phyloP scores from a whole-genome alignment of 2,888 invertebrate species.

The Carabus problematicus region DNA sequence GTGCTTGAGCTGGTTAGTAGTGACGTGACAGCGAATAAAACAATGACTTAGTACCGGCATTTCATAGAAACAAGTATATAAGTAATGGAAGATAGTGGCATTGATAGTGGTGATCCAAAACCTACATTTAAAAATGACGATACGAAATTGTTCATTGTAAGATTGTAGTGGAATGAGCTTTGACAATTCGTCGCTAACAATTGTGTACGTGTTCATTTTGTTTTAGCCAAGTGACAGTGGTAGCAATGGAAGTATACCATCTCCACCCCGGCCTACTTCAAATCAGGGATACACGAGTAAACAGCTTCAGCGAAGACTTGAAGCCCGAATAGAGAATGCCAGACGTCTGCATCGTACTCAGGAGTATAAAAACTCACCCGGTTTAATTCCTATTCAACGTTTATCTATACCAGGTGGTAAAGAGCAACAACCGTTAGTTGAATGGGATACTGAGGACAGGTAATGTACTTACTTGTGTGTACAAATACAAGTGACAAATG shows the following conservation, averaged over 20 bases:
- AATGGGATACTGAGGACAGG: slow-evolving; percentile 67
- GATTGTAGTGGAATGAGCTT: neutral
- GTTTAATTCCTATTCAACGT: slow-evolving; percentile 62
- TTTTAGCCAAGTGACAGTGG: slow-evolving; percentile 56
- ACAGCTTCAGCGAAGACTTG: slow-evolving; percentile 56
- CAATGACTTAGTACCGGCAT: slow-evolving; percentile 26
- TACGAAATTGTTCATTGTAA: slow-evolving; percentile 47
- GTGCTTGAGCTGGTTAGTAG: neutral
- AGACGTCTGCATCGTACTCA: slow-evolving; percentile 56
- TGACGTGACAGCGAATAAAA: slow-evolving; percentile 15
- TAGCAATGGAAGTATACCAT: slow-evolving; percentile 52
- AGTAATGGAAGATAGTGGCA: slow-evolving; percentile 63
- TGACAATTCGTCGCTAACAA: neutral
- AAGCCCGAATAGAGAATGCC: slow-evolving; percentile 59
- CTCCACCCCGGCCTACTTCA: slow-evolving; percentile 49
- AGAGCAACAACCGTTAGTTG: slow-evolving; percentile 66
- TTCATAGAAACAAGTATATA: slow-evolving; percentile 25
- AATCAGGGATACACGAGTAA: slow-evolving; percentile 48
- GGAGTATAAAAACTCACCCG: slow-evolving; percentile 57
- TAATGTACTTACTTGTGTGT: slow-evolving; percentile 45
- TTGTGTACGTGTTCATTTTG: slow-evolving; percentile 13
- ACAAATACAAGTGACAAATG: neutral
- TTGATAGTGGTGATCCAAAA: slow-evolving; percentile 62
- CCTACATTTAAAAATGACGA: slow-evolving; percentile 50
- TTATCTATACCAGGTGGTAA: slow-evolving; percentile 61